Conservation (phyloP, 2,888 invertebrate species). For the Aleiodes testaceus region DNA sequence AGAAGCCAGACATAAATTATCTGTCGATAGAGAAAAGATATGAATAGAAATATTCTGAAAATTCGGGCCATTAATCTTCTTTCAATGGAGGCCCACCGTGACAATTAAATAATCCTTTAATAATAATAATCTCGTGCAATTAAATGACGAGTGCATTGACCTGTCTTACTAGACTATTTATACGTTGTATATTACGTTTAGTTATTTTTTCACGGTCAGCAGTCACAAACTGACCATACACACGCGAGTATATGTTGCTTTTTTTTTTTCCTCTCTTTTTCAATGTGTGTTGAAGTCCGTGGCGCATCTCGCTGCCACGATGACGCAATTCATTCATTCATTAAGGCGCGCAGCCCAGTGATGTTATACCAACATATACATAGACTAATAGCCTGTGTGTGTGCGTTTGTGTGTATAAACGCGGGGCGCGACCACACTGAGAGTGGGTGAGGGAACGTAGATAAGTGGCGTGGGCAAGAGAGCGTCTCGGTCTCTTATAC, state of each 20-base stretch:
- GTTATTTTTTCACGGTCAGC: conserved; percentile 42
- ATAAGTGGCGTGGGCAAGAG: conserved; percentile 57
- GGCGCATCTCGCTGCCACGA: conserved; percentile 49
- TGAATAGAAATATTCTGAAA: conserved; percentile 4
- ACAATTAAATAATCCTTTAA: conserved; percentile 9
- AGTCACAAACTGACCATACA: conserved; percentile 37
- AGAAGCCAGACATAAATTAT: conserved; percentile 34
- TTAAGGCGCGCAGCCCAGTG: conserved; percentile 57
- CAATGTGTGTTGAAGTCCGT: conserved; percentile 15
- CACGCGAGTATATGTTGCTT: conserved; percentile 29
- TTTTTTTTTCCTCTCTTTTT: conserved; percentile 4
- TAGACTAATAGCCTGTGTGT: conserved; percentile 36
- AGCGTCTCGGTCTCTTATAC: conserved; percentile 5
- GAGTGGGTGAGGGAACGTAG: conserved; percentile 44
- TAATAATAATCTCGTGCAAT: conserved; percentile 9
- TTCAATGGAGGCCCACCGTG: neutral
- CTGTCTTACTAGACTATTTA: conserved; percentile 38
- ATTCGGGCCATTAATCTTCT: neutral
- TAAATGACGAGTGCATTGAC: conserved; percentile 34
- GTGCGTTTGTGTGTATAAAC: conserved; percentile 23
- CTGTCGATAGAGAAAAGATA: neutral
- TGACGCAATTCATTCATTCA: conserved; percentile 70
- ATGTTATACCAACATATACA: conserved; percentile 31
- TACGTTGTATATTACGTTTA: conserved; percentile 32
- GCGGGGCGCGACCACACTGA: conserved; percentile 22